These are phyloP conservation scores for Rousettus madagascariensis DNA, from an alignment of 2,797 vertebrate species.

Conservation along the genomic window DNA sequence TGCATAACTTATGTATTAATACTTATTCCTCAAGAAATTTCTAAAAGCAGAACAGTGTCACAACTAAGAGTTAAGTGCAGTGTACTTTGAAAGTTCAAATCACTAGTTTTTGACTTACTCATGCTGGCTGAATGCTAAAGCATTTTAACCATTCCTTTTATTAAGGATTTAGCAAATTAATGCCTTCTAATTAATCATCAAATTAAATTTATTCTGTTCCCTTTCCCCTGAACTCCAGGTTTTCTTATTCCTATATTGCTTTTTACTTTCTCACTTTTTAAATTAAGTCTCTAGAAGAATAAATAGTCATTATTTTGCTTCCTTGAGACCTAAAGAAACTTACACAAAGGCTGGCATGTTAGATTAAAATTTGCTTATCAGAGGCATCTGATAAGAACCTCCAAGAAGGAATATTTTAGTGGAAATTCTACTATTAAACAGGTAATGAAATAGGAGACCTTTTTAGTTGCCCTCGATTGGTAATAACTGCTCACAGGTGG, in stretches of 20 bases:
- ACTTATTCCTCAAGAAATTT: background rate
- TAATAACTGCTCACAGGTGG: background rate
- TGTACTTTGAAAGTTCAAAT: background rate
- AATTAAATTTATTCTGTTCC: background rate
- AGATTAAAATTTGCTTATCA: background rate
- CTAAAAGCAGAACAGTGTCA: background rate
- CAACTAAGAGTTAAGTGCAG: background rate
- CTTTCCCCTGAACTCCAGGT: background rate
- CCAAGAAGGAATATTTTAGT: background rate
- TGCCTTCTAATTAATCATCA: background rate
- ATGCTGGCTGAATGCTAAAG: background rate
- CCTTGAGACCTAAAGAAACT: background rate
- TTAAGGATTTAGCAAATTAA: constrained; percentile 16
- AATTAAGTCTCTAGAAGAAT: background rate
- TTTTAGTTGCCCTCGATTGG: background rate
- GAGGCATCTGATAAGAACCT: background rate
- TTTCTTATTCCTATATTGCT: background rate
- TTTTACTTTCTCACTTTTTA: background rate
- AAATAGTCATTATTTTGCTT: background rate
- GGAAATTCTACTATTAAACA: background rate
- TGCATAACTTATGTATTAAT: background rate
- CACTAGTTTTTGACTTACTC: background rate
- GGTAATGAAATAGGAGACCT: background rate
- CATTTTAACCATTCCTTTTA: constrained; percentile 1
- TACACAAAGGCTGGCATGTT: background rate